Evolutionary conservation across 2,888 invertebrate species (phyloP), one percentile per base, ranked within the genome.

Genomic region (Microchrysa polita): DNA sequence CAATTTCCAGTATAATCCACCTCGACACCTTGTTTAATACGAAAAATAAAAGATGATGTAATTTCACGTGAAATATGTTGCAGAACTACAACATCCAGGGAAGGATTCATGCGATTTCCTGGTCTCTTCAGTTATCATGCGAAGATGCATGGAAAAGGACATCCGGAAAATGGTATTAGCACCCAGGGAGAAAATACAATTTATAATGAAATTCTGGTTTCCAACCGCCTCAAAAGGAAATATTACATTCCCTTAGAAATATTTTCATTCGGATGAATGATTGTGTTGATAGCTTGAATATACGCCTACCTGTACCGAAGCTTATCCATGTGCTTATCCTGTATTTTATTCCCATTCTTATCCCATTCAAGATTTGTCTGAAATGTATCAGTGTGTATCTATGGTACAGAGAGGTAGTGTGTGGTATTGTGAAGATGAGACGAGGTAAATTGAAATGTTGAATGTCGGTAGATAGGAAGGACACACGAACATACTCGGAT

Each of bases 181-280:
- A 22, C 22, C n/a, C 16, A 22, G 16, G 48, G 48, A 22, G 52
- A 52, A 67, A 67, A 63, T 22, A 63, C 63, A 42, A 67, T 67
- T 67, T 67, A 67, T 67, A 67, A 67, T 67, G 65, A 67, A 67
- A 67, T 67, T 67, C 52, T 67, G 48, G 65, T 67, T 67, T 67
- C 22, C 44, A 20, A 18, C 48, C 48, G 48, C 48, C 65, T 67
- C 65, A 67, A 48, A 34, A 67, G 65, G 65, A 67, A 67, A 48
- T 67, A 67, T 67, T 67, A 67, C 65, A 48, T 67, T 67, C 48
- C 48, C 44, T 20, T 48, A 34, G 48, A 67, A 67, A 67, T 67
- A 67, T 67, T 67, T 67, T 22, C 48, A 44, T 67, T 23, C 48
- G 65, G 48, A 67, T 44, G 52, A 48, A 67, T 67, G 65, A 34